Evolutionary conservation across 2,797 vertebrate species (phyloP).

Genomic region (Tapera naevia): DNA sequence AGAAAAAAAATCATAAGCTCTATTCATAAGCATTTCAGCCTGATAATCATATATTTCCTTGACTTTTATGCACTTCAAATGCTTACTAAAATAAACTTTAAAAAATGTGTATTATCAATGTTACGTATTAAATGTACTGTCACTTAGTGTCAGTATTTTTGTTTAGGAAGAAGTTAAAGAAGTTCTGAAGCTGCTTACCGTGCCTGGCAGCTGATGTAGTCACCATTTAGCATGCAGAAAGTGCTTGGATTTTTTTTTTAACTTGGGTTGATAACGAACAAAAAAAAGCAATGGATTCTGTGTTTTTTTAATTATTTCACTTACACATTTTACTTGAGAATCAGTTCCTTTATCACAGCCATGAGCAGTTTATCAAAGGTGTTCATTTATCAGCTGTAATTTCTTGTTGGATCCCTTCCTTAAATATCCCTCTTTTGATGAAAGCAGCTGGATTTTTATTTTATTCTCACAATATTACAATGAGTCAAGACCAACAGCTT

Average conservation of each 20-base stretch:
- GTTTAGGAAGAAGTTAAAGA: not conserved
- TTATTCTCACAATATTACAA: not conserved
- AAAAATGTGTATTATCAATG: not conserved
- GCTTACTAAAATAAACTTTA: not conserved
- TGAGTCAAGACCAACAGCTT: constrained; percentile 5
- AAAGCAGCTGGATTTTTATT: not conserved
- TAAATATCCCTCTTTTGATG: not conserved
- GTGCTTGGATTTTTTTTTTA: not conserved
- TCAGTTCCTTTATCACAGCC: not conserved
- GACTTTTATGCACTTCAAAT: not conserved
- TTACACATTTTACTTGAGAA: not conserved
- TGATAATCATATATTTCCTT: not conserved
- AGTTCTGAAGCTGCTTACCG: not conserved
- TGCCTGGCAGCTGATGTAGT: not conserved
- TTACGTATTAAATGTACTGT: not conserved
- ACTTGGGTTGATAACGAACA: not conserved
- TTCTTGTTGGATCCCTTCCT: not conserved
- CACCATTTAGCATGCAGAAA: not conserved
- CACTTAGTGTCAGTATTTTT: not conserved
- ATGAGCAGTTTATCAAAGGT: not conserved
- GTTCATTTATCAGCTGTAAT: not conserved
- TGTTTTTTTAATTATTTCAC: not conserved
- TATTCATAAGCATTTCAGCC: not conserved
- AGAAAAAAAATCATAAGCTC: not conserved
- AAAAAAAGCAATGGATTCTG: not conserved